Percentiles rank a stretch among this genome's conserved stretches.
Conservation (phyloP, 2,888 invertebrate species). For the Trachelus stipa region DNA sequence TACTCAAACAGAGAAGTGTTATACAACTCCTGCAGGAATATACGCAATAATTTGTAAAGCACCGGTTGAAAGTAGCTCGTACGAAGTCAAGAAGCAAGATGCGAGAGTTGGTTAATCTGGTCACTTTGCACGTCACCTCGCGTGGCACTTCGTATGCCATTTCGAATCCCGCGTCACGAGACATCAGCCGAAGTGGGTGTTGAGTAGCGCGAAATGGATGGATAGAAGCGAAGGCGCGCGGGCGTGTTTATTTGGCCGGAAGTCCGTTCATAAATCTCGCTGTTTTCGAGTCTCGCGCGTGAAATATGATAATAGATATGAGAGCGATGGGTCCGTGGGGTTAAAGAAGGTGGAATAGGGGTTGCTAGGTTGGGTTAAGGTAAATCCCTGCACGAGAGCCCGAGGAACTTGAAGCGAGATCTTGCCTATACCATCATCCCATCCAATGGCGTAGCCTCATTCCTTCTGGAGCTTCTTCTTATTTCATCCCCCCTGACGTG, state of each 20-base stretch:
- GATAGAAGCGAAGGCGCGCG: constrained; percentile 10
- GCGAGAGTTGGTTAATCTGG: not conserved
- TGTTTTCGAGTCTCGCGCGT: constrained; percentile 57
- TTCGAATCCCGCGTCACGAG: not conserved
- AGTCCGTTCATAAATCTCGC: constrained; percentile 62
- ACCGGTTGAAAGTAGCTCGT: not conserved
- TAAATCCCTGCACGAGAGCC: constrained; percentile 44
- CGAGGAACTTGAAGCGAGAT: constrained; percentile 18
- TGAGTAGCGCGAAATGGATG: not conserved
- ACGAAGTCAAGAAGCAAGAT: not conserved
- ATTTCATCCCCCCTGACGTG: not conserved
- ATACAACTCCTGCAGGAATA: not conserved
- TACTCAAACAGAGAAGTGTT: not conserved
- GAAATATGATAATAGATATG: constrained; percentile 61
- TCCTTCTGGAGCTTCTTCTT: constrained; percentile 6
- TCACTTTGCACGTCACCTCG: not conserved
- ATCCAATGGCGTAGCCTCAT: constrained; percentile 5
- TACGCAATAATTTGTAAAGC: not conserved
- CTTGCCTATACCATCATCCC: constrained; percentile 6
- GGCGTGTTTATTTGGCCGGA: constrained; percentile 59
- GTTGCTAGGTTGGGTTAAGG: constrained; percentile 26
- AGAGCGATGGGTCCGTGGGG: constrained; percentile 45
- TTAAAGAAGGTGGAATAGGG: constrained; percentile 21
- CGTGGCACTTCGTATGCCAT: not conserved
- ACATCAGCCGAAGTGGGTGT: not conserved